These are phyloP conservation scores for Sinella curviseta DNA, from an alignment of 1,140 invertebrate genomes.

Conservation along the genomic window DNA sequence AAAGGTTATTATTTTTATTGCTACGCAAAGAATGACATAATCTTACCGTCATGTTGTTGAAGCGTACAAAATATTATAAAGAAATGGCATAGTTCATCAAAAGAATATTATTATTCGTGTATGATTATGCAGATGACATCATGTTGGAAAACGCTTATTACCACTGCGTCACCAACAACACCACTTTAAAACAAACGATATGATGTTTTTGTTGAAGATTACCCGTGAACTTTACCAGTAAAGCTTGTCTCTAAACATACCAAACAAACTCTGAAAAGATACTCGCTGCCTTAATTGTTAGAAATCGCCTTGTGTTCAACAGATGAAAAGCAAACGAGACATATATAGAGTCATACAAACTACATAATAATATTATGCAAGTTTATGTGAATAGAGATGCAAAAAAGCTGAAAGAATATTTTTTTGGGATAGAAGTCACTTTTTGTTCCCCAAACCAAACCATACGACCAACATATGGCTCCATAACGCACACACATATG, in stretches of 20 bases:
- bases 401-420: slow-evolving; percentile 5
- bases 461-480: slow-evolving; percentile 13
- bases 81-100: background rate
- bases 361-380: too few species aligned
- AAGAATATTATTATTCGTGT: background rate
- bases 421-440: slow-evolving; percentile 4
- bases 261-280: too few species aligned
- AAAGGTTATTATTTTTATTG: too few species aligned
- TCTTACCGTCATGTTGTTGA: background rate
- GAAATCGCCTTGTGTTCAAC: slow-evolving; percentile 3
- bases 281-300: too few species aligned
- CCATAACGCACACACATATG: background rate
- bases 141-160: background rate
- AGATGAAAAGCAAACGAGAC: slow-evolving; percentile 4
- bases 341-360: too few species aligned
- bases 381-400: too few species aligned
- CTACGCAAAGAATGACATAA: slow-evolving; percentile 18
- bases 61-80: background rate
- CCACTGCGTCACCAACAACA: too few species aligned
- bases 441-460: background rate
- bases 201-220: background rate
- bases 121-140: slow-evolving; percentile 10
- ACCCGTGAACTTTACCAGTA: too few species aligned
- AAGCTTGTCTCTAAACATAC: too few species aligned
- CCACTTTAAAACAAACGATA: background rate